Base-by-base conservation (phyloP, 2,113 vertebrate species). In the Cichladusa arquata region DNA sequence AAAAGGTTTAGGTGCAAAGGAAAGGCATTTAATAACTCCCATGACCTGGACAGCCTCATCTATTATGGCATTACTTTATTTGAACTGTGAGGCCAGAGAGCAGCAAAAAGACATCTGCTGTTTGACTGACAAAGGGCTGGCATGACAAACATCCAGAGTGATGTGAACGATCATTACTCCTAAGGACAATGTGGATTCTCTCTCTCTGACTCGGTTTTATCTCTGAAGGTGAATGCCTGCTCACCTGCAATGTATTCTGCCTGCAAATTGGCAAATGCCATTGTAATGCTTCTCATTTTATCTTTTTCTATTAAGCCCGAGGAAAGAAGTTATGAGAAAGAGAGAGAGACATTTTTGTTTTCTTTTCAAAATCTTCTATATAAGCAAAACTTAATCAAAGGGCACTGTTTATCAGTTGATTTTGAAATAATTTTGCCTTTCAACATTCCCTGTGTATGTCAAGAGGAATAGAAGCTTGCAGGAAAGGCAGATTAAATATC, bases 341-440 rank as follows among this genome's bases (percentile, higher is more conserved):
- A 72, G 70, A 56, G 40, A 86, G 28, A 81, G 18, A 44, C 3
- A 42, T 93, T 86, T 86, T 85, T 94, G 83, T 91, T 95, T 65
- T 61, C 36, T 69, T 28, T 76, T 91, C 54, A 42, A 60, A 81
- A 79, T 61, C 34, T 67, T n/a, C 58, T 80, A 25, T 69, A 81
- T 48, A 94, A 77, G 61, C 14, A 28, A 74, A 66, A 76, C 66
- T 80, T 93, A 92, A 90, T 67, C 54, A 83, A 70, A 71, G 51
- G 25, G 15, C 16, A 78, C 34, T 70, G n/a, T 92, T 96, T 90
- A 83, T 96, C 56, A 85, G 92, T 96, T 84, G 80, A 86, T 86
- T 94, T 96, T 72, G 65, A 90, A 93, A 91, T 38, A 93, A 71
- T 79, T 88, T 93, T 96, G 26, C 65, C 80, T 94, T 93, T 95